Conservation (phyloP, 2,113 vertebrate genomes). For the Caranx melampygus region DNA sequence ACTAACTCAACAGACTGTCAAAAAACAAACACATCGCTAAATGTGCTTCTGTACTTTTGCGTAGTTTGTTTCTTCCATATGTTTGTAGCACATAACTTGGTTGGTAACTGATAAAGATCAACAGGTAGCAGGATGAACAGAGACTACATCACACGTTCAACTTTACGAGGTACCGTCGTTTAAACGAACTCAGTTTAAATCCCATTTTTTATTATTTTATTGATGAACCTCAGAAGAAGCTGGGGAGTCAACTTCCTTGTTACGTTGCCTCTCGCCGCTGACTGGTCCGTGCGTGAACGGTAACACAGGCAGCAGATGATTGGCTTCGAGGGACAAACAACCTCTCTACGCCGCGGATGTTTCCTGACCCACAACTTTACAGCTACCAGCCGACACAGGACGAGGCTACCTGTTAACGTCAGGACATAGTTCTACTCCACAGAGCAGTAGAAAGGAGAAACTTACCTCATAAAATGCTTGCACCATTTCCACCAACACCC, state of each 20-base stretch:
- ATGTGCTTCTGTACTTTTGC: too few relatives aligned
- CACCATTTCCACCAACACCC: conserved; percentile 98
- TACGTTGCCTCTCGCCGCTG: background rate
- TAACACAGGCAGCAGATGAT: background rate
- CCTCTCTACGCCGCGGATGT: background rate
- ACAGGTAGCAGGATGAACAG: background rate
- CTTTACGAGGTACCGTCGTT: too few relatives aligned
- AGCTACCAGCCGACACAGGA: background rate
- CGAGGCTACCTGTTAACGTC: fast-evolving
- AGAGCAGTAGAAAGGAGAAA: background rate
- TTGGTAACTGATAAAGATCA: too few relatives aligned
- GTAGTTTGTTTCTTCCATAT: too few relatives aligned
- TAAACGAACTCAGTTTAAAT: too few relatives aligned
- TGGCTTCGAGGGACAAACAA: background rate
- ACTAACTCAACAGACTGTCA: too few relatives aligned
- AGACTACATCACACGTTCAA: too few relatives aligned
- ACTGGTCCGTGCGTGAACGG: background rate
- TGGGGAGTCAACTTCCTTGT: background rate
- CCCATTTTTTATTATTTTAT: background rate
- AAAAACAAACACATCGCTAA: too few relatives aligned
- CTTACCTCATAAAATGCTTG: conserved; percentile 95
- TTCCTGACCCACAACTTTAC: conserved; percentile 42
- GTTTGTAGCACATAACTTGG: too few relatives aligned
- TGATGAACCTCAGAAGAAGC: background rate
- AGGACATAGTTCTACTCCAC: fast-evolving